Conservation (phyloP, 2,888 invertebrate genomes). For the Colletes collaris region DNA sequence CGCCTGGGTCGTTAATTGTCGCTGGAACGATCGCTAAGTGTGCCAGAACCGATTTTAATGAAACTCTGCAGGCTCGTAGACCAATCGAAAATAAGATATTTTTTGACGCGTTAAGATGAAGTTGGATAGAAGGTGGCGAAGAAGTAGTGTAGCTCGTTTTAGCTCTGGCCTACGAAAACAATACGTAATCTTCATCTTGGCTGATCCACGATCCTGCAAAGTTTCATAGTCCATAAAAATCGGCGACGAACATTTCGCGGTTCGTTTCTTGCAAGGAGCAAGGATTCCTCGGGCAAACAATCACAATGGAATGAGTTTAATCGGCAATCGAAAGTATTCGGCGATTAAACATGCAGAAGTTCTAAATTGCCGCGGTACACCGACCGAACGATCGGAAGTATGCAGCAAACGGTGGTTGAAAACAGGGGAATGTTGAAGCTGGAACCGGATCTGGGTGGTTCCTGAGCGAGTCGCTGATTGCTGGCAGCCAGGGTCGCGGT, state of each 20-base stretch:
- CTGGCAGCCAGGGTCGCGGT: constrained; percentile 77
- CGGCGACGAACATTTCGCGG: too few species aligned
- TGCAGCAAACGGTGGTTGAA: constrained; percentile 25
- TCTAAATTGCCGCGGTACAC: constrained; percentile 17
- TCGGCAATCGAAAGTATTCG: not conserved
- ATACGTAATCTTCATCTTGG: too few species aligned
- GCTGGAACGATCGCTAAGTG: too few species aligned
- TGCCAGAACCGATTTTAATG: too few species aligned
- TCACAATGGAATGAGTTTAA: not conserved
- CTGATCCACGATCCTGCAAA: too few species aligned
- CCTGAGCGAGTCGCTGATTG: constrained; percentile 80
- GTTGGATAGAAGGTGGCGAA: too few species aligned
- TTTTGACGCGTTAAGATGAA: too few species aligned
- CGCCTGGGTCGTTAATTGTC: not conserved
- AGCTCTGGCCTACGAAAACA: too few species aligned
- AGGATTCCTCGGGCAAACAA: not conserved
- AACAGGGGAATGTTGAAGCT: constrained; percentile 3
- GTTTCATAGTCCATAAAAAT: too few species aligned
- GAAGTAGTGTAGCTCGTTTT: too few species aligned
- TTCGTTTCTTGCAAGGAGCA: not conserved
- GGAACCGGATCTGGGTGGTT: constrained; percentile 72
- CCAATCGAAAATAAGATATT: too few species aligned
- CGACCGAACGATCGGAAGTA: constrained; percentile 15
- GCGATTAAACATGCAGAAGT: constrained; percentile 24
- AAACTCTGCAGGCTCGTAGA: too few species aligned